Percentiles rank a stretch among this genome's conserved stretches.
Evolutionary conservation across 1,140 invertebrate species (phyloP).

Genomic region (Lepidurus apus): DNA sequence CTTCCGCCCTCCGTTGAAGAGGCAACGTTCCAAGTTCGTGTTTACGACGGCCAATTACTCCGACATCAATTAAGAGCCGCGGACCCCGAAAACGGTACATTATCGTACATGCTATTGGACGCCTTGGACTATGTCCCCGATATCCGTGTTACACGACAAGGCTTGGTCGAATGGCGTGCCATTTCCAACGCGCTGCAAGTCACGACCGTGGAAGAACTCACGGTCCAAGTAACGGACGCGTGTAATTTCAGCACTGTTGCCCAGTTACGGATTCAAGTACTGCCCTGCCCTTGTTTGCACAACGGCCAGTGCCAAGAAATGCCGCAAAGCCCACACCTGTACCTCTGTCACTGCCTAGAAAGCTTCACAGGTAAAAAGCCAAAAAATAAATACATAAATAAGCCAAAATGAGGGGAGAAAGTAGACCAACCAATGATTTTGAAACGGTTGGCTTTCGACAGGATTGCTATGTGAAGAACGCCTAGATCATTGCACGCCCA

Average conservation of each 20-base stretch:
- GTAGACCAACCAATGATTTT: too few species aligned
- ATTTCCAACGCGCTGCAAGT: slow-evolving; percentile 30
- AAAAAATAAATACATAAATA: too few species aligned
- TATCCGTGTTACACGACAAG: slow-evolving; percentile 24
- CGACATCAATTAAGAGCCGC: slow-evolving; percentile 26
- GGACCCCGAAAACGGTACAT: slow-evolving; percentile 26
- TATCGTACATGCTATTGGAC: slow-evolving; percentile 32
- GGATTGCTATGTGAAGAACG: slow-evolving; percentile 23
- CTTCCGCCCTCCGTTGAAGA: slow-evolving; percentile 6
- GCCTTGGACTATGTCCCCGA: slow-evolving; percentile 27
- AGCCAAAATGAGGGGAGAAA: too few species aligned
- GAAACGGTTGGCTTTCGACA: background rate
- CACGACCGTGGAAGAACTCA: slow-evolving; percentile 28
- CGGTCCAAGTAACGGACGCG: slow-evolving; percentile 27
- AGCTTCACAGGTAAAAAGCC: slow-evolving; percentile 13
- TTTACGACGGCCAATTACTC: slow-evolving; percentile 32
- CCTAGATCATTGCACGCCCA: slow-evolving; percentile 33
- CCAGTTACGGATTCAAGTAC: slow-evolving; percentile 30
- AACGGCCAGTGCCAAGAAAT: slow-evolving; percentile 30
- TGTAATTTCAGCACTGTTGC: slow-evolving; percentile 30
- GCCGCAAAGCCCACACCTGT: background rate
- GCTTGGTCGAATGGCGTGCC: slow-evolving; percentile 34
- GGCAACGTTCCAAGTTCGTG: slow-evolving; percentile 11
- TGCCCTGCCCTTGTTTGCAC: slow-evolving; percentile 34
- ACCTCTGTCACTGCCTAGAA: slow-evolving; percentile 18